Percentiles rank a stretch among this genome's conserved stretches.
Evolutionary conservation across 2,113 vertebrate species (phyloP).

Genomic region (Mus musculus): GRCm39 chr3:27972001-27972500

Average conservation of each 20-base stretch:
- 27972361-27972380: background rate
- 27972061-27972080: too few species aligned
- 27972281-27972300: background rate
- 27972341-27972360: background rate
- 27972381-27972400: background rate
- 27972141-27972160: background rate
- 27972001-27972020: background rate
- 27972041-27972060: background rate
- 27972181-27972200: background rate
- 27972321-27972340: background rate
- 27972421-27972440: background rate
- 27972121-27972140: background rate
- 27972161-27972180: background rate
- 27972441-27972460: background rate
- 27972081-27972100: background rate
- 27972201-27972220: background rate
- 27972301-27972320: background rate
- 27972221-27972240: background rate
- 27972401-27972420: background rate
- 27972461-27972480: too few species aligned
- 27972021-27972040: background rate
- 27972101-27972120: background rate
- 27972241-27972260: background rate
- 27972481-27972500: background rate
- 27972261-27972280: background rate